These are phyloP conservation scores for Drosophila fuyamai DNA, from an alignment of 1,140 invertebrate species.

Conservation along the genomic window DNA sequence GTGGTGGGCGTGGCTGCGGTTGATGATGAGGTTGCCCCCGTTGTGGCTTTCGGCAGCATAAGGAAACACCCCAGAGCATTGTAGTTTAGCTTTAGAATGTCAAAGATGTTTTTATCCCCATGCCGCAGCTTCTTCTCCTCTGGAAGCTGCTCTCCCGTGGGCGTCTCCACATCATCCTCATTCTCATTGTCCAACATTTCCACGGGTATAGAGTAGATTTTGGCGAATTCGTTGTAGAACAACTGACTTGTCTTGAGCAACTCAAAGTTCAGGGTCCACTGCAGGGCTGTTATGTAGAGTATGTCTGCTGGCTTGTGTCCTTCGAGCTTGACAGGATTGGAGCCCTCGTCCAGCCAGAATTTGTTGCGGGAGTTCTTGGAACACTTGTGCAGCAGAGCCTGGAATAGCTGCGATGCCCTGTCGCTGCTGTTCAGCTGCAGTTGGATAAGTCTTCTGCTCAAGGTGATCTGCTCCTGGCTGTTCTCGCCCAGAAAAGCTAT, in stretches of 20 bases:
- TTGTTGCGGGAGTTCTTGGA: slow-evolving; percentile 40
- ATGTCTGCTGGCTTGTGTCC: slow-evolving; percentile 71
- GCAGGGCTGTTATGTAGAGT: slow-evolving; percentile 71
- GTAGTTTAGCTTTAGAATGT: slow-evolving; percentile 78
- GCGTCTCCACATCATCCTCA: slow-evolving; percentile 20
- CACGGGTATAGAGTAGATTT: slow-evolving; percentile 78
- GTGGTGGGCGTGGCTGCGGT: slow-evolving; percentile 39
- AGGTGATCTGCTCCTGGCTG: slow-evolving; percentile 58
- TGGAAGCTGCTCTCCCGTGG: slow-evolving; percentile 2
- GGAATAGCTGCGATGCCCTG: slow-evolving; percentile 62
- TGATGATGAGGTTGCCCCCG: slow-evolving; percentile 30
- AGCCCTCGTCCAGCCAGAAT: slow-evolving; percentile 65
- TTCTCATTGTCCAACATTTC: slow-evolving; percentile 62
- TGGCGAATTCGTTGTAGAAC: slow-evolving; percentile 80
- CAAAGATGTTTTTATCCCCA: slow-evolving; percentile 75
- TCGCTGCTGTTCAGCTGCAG: slow-evolving; percentile 77
- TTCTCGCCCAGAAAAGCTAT: slow-evolving; percentile 78
- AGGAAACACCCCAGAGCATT: slow-evolving; percentile 78
- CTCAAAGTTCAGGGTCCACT: slow-evolving; percentile 81
- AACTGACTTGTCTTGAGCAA: slow-evolving; percentile 75
- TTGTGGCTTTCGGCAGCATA: slow-evolving; percentile 71
- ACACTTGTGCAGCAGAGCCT: slow-evolving; percentile 54
- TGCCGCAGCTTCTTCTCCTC: slow-evolving; percentile 58
- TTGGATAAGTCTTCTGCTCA: slow-evolving; percentile 74
- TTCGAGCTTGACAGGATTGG: slow-evolving; percentile 14